phyloP scores from a whole-genome alignment of 2,888 invertebrate genomes.

The Acanthacorydalis orientalis region DNA sequence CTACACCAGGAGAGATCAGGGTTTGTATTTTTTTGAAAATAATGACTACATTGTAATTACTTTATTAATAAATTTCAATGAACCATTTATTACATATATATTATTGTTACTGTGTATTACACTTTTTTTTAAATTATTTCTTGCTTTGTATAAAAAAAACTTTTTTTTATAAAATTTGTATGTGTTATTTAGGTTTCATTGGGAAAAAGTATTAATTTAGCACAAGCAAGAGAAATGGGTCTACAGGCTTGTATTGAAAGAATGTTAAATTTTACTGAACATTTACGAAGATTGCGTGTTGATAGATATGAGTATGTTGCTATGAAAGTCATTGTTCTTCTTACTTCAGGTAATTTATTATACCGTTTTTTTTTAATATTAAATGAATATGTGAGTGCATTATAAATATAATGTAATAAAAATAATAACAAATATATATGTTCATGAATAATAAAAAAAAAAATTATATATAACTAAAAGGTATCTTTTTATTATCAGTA shows the following conservation, averaged over 20 bases:
- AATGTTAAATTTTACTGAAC: constrained; percentile 89
- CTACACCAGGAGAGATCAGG: constrained; percentile 76
- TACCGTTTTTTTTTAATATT: not conserved
- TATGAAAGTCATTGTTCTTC: constrained; percentile 83
- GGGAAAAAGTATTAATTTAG: constrained; percentile 44
- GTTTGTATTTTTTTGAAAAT: constrained; percentile 22
- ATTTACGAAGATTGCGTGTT: constrained; percentile 71
- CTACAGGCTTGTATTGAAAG: constrained; percentile 78
- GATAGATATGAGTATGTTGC: constrained; percentile 95
- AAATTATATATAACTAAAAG: not conserved
- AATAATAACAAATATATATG: not conserved
- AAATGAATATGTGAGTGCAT: not conserved
- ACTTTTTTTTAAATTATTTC: too few species aligned
- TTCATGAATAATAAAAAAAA: not conserved
- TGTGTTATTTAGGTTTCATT: constrained; percentile 24
- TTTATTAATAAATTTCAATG: not conserved
- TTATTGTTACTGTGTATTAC: too few species aligned
- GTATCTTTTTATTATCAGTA: not conserved
- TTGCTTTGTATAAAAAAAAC: too few species aligned
- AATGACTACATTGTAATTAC: not conserved
- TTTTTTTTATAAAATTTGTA: constrained; percentile 9
- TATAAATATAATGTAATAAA: not conserved
- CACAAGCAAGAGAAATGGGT: constrained; percentile 55
- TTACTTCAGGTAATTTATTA: constrained; percentile 60
- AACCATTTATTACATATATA: not conserved